A percentile compares a stretch with the other conserved stretches of the same genome.
These are phyloP conservation scores for Automeris io DNA, from an alignment of 2,888 invertebrate species.

Conservation along the genomic window DNA sequence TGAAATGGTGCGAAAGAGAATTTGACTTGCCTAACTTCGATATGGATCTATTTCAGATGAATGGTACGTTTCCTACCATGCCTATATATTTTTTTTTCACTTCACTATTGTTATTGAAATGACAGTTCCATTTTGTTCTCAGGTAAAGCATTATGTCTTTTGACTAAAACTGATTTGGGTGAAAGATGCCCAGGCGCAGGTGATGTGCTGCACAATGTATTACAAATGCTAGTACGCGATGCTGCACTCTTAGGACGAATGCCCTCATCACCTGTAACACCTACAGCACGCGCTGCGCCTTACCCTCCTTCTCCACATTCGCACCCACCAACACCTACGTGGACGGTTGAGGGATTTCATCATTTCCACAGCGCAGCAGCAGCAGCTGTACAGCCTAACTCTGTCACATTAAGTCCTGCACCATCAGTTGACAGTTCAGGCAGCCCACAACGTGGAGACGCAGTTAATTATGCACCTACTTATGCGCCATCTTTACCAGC, in stretches of 20 bases:
- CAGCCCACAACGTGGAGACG: conserved; percentile 86
- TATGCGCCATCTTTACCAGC: conserved; percentile 57
- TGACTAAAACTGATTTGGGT: conserved; percentile 92
- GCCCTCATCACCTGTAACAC: conserved; percentile 89
- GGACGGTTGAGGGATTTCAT: conserved; percentile 78
- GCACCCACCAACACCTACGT: conserved; percentile 88
- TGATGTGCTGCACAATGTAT: conserved; percentile 94
- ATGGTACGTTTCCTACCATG: conserved; percentile 77
- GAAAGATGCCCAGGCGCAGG: conserved; percentile 95
- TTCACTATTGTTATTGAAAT: not conserved
- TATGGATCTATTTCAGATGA: conserved; percentile 97
- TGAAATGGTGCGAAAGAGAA: conserved; percentile 94
- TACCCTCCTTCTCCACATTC: conserved; percentile 89
- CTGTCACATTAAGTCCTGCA: conserved; percentile 93
- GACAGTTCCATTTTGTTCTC: conserved; percentile 14
- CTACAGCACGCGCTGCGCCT: conserved; percentile 82
- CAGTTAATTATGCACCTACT: conserved; percentile 52
- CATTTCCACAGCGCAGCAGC: conserved; percentile 82
- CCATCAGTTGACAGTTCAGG: conserved; percentile 93
- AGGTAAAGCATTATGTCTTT: conserved; percentile 93
- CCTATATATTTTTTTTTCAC: not conserved
- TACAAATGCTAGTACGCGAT: conserved; percentile 90
- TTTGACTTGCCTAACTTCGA: conserved; percentile 94
- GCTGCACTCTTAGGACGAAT: conserved; percentile 87
- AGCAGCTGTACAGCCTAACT: conserved; percentile 83